Percentiles rank a stretch among this genome's conserved stretches.
phyloP scores from a whole-genome alignment of 2,797 vertebrate genomes.

The Crenichthys baileyi region DNA sequence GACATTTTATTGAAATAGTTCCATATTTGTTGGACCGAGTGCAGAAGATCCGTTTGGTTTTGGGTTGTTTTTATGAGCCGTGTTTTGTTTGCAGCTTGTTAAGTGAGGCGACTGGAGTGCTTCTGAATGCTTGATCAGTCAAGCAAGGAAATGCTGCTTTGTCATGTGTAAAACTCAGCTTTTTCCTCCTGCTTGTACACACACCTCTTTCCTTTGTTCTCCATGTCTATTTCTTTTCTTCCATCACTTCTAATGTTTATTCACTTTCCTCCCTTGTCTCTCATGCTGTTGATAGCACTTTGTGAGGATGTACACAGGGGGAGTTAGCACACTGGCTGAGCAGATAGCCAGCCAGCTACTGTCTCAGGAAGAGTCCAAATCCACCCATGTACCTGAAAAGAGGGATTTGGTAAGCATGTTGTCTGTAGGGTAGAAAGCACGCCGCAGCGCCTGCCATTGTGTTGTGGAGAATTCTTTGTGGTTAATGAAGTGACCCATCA shows the following conservation, averaged over 20 bases:
- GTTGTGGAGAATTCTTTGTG: constrained; percentile 7
- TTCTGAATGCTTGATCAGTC: constrained; percentile 28
- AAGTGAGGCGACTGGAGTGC: neutral
- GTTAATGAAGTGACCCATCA: neutral
- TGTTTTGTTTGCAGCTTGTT: constrained; percentile 17
- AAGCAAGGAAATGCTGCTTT: constrained; percentile 40
- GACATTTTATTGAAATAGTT: neutral
- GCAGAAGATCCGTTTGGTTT: neutral
- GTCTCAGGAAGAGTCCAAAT: constrained; percentile 88
- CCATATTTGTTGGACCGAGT: constrained; percentile 1
- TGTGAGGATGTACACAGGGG: constrained; percentile 97
- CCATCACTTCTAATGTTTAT: constrained; percentile 42
- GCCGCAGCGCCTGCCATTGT: constrained; percentile 17
- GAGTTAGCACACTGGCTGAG: constrained; percentile 95
- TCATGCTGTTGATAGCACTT: constrained; percentile 84
- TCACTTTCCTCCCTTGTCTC: constrained; percentile 7
- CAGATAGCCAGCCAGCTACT: constrained; percentile 97
- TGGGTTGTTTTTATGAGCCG: constrained; percentile 9
- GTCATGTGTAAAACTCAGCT: constrained; percentile 16
- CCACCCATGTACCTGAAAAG: constrained; percentile 85
- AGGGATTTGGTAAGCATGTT: constrained; percentile 92
- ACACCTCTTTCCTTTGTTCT: constrained; percentile 37
- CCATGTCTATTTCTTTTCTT: constrained; percentile 43
- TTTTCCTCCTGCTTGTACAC: neutral
- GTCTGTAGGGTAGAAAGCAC: constrained; percentile 26